phyloP scores from a whole-genome alignment of 2,797 vertebrate genomes.

The Xerus rutilus region DNA sequence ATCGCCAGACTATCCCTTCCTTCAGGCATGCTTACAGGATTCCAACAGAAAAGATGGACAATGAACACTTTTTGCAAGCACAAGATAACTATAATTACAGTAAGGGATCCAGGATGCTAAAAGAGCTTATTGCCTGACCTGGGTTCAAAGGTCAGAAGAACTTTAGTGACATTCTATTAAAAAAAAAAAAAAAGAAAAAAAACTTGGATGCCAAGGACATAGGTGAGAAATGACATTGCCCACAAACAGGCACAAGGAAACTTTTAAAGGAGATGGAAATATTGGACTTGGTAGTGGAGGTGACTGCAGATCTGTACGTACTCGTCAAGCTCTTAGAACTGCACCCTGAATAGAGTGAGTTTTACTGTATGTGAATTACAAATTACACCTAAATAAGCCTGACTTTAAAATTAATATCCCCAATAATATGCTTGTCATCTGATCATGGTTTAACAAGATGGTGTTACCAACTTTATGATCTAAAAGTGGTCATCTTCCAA shows the following conservation, averaged over 20 bases:
- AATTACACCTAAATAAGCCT: conserved; percentile 33
- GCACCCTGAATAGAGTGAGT: neutral
- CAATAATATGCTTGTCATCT: neutral
- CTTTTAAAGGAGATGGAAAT: neutral
- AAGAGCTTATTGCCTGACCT: neutral
- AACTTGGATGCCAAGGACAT: neutral
- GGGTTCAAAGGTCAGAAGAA: conserved; percentile 22
- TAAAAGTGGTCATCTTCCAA: neutral
- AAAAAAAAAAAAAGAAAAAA: neutral
- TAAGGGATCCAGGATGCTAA: neutral
- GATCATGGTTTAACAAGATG: neutral
- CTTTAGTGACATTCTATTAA: neutral
- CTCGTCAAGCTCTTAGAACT: conserved; percentile 36
- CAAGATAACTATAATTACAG: neutral
- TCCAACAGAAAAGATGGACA: neutral
- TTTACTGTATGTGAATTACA: neutral
- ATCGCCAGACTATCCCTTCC: neutral
- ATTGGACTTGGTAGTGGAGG: neutral
- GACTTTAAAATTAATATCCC: neutral
- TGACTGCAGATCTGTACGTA: neutral
- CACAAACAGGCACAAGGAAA: neutral
- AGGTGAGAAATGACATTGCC: neutral
- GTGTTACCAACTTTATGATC: neutral
- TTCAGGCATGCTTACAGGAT: neutral
- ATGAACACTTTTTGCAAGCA: neutral